Conservation (phyloP, 2,113 vertebrate species). For the Ardeotis arabs region DNA sequence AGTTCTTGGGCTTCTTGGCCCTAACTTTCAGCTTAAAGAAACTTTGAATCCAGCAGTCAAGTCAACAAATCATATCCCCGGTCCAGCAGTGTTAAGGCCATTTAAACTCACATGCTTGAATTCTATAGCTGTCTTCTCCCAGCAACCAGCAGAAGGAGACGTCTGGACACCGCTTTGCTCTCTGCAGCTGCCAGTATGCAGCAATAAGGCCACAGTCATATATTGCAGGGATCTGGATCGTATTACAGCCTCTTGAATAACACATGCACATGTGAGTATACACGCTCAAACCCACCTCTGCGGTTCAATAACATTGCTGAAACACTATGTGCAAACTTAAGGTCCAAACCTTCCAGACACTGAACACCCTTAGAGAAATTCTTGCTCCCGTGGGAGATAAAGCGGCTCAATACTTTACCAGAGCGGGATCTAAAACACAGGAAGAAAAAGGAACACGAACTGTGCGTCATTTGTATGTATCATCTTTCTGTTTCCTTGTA, state of each 20-base stretch:
- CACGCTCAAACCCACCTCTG: neutral
- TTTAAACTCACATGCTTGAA: neutral
- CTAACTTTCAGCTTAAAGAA: neutral
- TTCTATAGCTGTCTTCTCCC: neutral
- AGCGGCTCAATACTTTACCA: neutral
- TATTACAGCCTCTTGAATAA: neutral
- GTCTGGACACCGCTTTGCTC: neutral
- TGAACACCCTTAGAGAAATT: neutral
- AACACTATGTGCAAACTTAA: neutral
- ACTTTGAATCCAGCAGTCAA: neutral
- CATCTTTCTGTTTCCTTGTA: neutral
- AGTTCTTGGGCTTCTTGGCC: neutral
- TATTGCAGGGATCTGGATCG: neutral
- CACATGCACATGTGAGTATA: neutral
- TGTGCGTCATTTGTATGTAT: neutral
- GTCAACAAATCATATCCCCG: neutral
- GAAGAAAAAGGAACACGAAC: neutral
- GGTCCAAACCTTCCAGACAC: neutral
- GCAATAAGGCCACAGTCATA: neutral
- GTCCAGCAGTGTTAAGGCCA: neutral
- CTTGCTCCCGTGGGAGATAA: neutral
- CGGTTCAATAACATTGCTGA: neutral
- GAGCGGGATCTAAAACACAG: neutral
- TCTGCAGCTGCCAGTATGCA: neutral
- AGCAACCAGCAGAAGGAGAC: neutral